A percentile compares a stretch with the other conserved stretches of the same genome.
Evolutionary conservation across 1,140 invertebrate genomes (phyloP).

Genomic region (Saccostrea cuccullata): DNA sequence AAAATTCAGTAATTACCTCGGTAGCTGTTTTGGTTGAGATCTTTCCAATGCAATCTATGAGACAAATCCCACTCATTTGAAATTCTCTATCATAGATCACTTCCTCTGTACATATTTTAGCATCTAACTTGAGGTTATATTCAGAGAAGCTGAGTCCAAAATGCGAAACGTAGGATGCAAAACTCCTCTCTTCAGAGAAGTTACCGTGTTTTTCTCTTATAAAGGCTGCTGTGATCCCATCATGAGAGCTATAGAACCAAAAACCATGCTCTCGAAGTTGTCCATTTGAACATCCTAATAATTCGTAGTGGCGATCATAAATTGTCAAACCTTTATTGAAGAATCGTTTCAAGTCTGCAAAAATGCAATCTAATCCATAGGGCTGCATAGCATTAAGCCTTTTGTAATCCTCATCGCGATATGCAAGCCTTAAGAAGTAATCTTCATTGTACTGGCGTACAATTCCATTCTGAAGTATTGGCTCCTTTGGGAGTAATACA

Average conservation of each 20-base stretch:
- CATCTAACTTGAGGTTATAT: constrained; percentile 19
- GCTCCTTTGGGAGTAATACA: constrained; percentile 30
- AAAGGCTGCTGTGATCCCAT: constrained; percentile 20
- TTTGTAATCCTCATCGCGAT: constrained; percentile 46
- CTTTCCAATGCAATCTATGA: constrained; percentile 43
- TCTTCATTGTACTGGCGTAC: constrained; percentile 41
- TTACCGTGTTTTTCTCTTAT: constrained; percentile 23
- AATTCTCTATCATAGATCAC: neutral
- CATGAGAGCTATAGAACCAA: constrained; percentile 39
- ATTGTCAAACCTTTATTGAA: constrained; percentile 24
- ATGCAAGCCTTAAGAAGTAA: constrained; percentile 38
- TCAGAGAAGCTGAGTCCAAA: constrained; percentile 45
- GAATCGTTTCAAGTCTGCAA: neutral
- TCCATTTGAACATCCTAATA: constrained; percentile 41
- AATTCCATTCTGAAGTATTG: constrained; percentile 37
- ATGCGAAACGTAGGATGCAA: constrained; percentile 41
- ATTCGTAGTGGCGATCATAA: constrained; percentile 6
- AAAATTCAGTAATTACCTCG: constrained; percentile 13
- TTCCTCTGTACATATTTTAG: neutral
- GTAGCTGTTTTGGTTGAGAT: neutral
- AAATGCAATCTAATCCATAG: neutral
- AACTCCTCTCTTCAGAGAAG: constrained; percentile 17
- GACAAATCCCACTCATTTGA: neutral
- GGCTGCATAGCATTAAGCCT: neutral
- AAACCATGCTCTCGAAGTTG: constrained; percentile 43